phyloP scores from a whole-genome alignment of 2,888 invertebrate genomes.

The Polyploca ridens region DNA sequence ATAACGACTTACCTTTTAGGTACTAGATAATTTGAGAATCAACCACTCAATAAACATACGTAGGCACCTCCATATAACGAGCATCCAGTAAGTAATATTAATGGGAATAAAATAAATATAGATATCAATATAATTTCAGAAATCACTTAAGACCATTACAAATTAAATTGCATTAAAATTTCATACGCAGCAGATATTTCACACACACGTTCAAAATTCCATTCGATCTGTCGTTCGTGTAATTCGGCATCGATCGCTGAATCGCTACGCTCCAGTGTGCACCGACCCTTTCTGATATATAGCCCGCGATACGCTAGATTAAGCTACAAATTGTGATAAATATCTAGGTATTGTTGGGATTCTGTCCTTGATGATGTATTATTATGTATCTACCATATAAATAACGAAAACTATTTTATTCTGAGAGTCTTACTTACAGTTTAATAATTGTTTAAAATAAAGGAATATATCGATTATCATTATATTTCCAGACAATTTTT shows the following conservation, averaged over 20 bases:
- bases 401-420: background rate
- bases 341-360: constrained; percentile 35
- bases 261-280: constrained; percentile 44
- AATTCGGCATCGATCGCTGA: constrained; percentile 29
- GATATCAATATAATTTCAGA: no score
- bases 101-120: no score
- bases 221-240: constrained; percentile 36
- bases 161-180: background rate
- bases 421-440: no score
- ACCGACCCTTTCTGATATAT: constrained; percentile 50
- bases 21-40: no score
- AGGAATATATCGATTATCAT: no score
- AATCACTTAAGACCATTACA: background rate
- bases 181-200: constrained; percentile 16
- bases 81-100: no score
- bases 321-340: constrained; percentile 65
- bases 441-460: no score
- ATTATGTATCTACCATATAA: background rate
- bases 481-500: no score
- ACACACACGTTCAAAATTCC: constrained; percentile 35
- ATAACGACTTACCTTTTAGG: no score
- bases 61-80: no score
- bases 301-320: constrained; percentile 58
- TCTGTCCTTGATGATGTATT: background rate
- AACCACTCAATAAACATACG: no score